Evolutionary conservation across 2,797 vertebrate genomes (phyloP).

Genomic region (Enteromius mattozi): DNA sequence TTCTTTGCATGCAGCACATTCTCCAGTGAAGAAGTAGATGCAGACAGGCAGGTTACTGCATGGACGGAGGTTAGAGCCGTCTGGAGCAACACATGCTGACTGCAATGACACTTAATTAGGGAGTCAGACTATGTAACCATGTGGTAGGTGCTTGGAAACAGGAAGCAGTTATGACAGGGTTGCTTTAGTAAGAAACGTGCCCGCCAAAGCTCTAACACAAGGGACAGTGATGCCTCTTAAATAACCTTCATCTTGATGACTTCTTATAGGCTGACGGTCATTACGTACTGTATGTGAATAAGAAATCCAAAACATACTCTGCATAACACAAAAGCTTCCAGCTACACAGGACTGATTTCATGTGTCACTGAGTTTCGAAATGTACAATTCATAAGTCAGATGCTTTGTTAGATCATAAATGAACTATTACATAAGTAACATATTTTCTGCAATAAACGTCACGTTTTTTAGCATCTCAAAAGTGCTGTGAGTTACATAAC

Average conservation of each 20-base stretch:
- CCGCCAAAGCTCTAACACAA: constrained; percentile 1
- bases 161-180: constrained; percentile 43
- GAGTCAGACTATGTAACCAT: constrained; percentile 42
- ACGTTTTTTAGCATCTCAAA: not conserved
- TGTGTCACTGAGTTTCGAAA: not conserved
- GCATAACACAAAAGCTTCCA: not conserved
- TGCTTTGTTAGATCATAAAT: not conserved
- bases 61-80: not conserved
- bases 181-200: not conserved
- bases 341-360: not conserved
- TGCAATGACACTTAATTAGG: constrained; percentile 55
- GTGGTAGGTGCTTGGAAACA: constrained; percentile 39
- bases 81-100: not conserved
- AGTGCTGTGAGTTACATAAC: not conserved
- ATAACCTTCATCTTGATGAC: constrained; percentile 56
- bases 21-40: not conserved
- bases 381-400: not conserved
- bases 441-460: not conserved
- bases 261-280: constrained; percentile 15
- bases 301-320: not conserved
- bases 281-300: not conserved
- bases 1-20: not conserved
- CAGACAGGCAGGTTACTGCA: not conserved
- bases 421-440: not conserved
- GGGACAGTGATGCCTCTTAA: constrained; percentile 50